Evolutionary conservation across 1,140 invertebrate species (phyloP).

Genomic region (Drosophila arizonae): DNA sequence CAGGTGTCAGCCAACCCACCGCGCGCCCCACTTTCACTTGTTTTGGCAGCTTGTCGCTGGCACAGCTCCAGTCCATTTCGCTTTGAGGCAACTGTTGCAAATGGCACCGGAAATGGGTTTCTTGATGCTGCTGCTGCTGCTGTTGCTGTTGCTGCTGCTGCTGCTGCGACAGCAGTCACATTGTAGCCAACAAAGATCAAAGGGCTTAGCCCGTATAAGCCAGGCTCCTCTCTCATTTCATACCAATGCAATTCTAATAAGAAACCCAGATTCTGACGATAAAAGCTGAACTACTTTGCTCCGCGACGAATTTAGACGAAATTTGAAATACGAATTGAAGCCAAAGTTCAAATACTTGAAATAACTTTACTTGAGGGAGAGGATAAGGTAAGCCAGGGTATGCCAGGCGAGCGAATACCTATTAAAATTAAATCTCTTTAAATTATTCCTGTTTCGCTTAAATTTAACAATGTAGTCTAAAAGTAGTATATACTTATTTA

Average conservation of each 20-base stretch:
- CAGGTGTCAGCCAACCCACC: neutral
- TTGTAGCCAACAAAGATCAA: slow-evolving; percentile 7
- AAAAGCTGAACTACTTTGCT: neutral
- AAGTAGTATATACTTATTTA: too few species aligned
- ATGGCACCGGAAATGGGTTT: slow-evolving; percentile 38
- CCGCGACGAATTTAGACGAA: neutral
- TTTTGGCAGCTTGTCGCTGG: slow-evolving; percentile 1
- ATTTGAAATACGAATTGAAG: neutral
- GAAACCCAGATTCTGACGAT: neutral
- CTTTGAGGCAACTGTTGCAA: slow-evolving; percentile 25
- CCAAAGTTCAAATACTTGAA: too few species aligned
- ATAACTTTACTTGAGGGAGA: too few species aligned
- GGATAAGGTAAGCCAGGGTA: too few species aligned
- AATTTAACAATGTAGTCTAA: too few species aligned
- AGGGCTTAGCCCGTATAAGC: neutral
- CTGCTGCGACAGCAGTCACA: slow-evolving; percentile 12
- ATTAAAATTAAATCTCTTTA: too few species aligned
- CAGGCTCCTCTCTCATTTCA: neutral
- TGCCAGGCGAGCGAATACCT: too few species aligned
- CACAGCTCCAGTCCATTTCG: slow-evolving; percentile 22
- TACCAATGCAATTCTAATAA: neutral
- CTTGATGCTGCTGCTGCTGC: slow-evolving; percentile 16
- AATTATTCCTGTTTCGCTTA: too few species aligned
- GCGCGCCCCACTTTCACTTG: neutral
- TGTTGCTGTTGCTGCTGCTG: neutral